Percentiles rank a stretch among this genome's conserved stretches.
Evolutionary conservation across 2,797 vertebrate species (phyloP).

Genomic region (Parambassis ranga): DNA sequence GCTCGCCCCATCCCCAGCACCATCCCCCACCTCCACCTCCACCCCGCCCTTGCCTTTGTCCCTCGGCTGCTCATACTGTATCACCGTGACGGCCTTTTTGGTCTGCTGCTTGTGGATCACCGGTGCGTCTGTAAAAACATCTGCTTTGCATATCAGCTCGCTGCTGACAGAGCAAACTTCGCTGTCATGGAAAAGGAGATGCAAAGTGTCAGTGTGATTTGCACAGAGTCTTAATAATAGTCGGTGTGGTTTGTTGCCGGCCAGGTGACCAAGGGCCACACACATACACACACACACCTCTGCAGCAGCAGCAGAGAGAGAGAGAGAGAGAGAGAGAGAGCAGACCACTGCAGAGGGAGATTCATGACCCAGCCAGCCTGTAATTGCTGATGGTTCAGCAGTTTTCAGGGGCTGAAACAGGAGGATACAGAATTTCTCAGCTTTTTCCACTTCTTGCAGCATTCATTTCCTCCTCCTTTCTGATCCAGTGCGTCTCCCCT

Average conservation of each 20-base stretch:
- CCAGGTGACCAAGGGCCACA: slow-evolving; percentile 55
- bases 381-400: slow-evolving; percentile 80
- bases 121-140: slow-evolving; percentile 39
- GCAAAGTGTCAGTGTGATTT: slow-evolving; percentile 60
- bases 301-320: slow-evolving; percentile 52
- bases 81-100: slow-evolving; percentile 28
- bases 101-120: slow-evolving; percentile 34
- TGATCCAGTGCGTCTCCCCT: slow-evolving; percentile 41
- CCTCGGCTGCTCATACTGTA: slow-evolving; percentile 5
- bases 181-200: slow-evolving; percentile 58
- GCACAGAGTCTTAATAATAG: slow-evolving; percentile 34
- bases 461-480: slow-evolving; percentile 51
- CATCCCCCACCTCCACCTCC: too few species aligned
- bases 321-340: slow-evolving; percentile 49
- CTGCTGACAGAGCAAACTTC: slow-evolving; percentile 27
- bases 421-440: slow-evolving; percentile 67
- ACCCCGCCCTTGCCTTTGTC: slow-evolving; percentile 31
- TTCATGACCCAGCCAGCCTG: slow-evolving; percentile 70
- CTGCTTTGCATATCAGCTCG: slow-evolving; percentile 55
- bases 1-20: not conserved
- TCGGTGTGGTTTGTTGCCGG: not conserved
- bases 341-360: slow-evolving; percentile 68
- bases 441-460: slow-evolving; percentile 63
- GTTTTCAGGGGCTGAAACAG: slow-evolving; percentile 68
- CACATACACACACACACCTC: too few species aligned